These are phyloP conservation scores for Stylophora pistillata DNA, from an alignment of 64 coral and sea anemone genomes.

Conservation along the genomic window DNA sequence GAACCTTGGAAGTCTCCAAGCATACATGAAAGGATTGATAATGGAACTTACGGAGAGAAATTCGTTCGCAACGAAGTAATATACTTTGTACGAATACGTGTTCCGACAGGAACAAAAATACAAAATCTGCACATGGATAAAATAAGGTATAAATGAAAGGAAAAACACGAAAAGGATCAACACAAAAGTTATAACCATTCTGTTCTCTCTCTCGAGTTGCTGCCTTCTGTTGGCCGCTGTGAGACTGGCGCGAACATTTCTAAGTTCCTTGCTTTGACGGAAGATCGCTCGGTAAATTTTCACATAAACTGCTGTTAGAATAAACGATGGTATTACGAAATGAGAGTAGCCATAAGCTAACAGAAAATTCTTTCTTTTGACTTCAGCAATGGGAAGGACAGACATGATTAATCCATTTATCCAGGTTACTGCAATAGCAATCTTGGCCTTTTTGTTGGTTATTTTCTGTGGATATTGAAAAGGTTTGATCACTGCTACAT, in stretches of 20 bases:
- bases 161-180: conserved; percentile 15
- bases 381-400: background rate
- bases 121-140: conserved; percentile 23
- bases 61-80: conserved; percentile 1
- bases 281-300: conserved; percentile 13
- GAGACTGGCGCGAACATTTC: conserved; percentile 7
- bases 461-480: conserved; percentile 31
- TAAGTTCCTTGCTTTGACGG: background rate
- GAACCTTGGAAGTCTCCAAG: conserved; percentile 21
- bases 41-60: conserved; percentile 4
- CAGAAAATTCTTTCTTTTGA: conserved; percentile 21
- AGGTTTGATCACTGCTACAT: conserved; percentile 9
- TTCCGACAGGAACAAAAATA: conserved; percentile 15
- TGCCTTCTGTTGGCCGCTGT: background rate
- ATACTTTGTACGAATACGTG: background rate
- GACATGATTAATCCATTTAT: conserved; percentile 17
- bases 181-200: conserved; percentile 12
- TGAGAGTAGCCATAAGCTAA: conserved; percentile 24
- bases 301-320: conserved; percentile 15
- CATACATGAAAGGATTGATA: conserved; percentile 31
- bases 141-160: conserved; percentile 34
- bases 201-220: conserved; percentile 22
- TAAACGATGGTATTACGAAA: conserved; percentile 25
- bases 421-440: conserved; percentile 16
- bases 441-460: background rate